Conservation (phyloP, 2,113 vertebrate species). For the human (Homo sapiens) region GRCh38 chr1:70552501-70553000, state of each 20-base stretch:
- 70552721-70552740: conserved; percentile 20
- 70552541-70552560: background rate
- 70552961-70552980: conserved; percentile 34
- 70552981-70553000: background rate
- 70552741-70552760: conserved; percentile 40
- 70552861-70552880: conserved; percentile 41
- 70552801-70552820: conserved; percentile 46
- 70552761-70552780: conserved; percentile 39
- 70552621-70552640: background rate
- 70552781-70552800: conserved; percentile 3
- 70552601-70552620: background rate
- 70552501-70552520: background rate
- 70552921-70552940: conserved; percentile 23
- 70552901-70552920: conserved; percentile 1
- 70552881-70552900: conserved; percentile 16
- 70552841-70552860: conserved; percentile 49
- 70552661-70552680: conserved; percentile 15
- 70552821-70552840: conserved; percentile 35
- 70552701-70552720: background rate
- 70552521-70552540: background rate
- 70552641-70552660: background rate
- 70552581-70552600: background rate
- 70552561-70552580: background rate
- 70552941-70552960: conserved; percentile 44
- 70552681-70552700: conserved; percentile 12